Percentiles rank a stretch among this genome's conserved stretches.
These are phyloP conservation scores for Austrolebias charrua DNA, from an alignment of 2,797 vertebrate genomes.

Conservation along the genomic window DNA sequence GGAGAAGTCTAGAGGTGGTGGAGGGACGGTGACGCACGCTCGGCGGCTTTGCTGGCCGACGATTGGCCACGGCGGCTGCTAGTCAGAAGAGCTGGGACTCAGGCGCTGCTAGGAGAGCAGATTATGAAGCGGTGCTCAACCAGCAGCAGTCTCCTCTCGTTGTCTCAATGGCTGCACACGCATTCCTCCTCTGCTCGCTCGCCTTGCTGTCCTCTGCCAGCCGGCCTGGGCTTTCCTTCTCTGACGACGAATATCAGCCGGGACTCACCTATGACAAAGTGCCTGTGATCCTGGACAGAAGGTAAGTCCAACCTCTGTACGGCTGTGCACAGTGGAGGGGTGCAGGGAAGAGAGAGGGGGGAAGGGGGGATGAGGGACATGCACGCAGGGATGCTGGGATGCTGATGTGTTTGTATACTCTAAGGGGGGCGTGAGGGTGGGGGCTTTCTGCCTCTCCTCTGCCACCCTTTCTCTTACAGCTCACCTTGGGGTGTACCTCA, in stretches of 20 bases:
- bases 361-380: conserved; percentile 23
- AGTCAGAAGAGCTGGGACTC: conserved; percentile 72
- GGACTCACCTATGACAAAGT: conserved; percentile 79
- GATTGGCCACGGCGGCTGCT: conserved; percentile 72
- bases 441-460: conserved; percentile 29
- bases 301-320: conserved; percentile 71
- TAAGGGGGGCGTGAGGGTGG: not conserved
- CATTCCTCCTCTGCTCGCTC: conserved; percentile 77
- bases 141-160: conserved; percentile 79
- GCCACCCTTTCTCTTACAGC: conserved; percentile 9
- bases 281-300: conserved; percentile 82
- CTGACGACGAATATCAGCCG: conserved; percentile 69
- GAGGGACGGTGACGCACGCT: conserved; percentile 78
- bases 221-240: conserved; percentile 72
- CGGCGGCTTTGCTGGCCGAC: conserved; percentile 57
- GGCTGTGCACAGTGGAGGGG: conserved; percentile 44
- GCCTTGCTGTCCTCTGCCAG: conserved; percentile 74
- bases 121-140: conserved; percentile 83
- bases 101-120: conserved; percentile 80
- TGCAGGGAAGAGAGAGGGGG: not conserved
- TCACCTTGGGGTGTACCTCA: conserved; percentile 48
- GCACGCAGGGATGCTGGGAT: conserved; percentile 65
- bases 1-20: conserved; percentile 47
- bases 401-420: conserved; percentile 66
- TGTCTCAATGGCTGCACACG: conserved; percentile 86